These are phyloP conservation scores for Drosophila baimaii DNA, from an alignment of 1,140 invertebrate species.

Conservation along the genomic window DNA sequence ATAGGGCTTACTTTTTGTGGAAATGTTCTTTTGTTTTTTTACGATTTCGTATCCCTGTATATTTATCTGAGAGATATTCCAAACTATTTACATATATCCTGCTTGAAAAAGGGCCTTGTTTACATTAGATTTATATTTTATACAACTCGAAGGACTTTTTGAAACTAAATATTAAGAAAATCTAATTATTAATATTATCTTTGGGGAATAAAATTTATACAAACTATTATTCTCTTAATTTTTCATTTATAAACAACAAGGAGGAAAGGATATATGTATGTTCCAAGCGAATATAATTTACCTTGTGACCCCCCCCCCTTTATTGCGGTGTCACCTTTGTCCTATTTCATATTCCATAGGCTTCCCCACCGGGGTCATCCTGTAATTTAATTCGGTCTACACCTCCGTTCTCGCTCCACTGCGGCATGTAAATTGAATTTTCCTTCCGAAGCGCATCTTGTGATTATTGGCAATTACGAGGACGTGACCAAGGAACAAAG, in stretches of 20 bases:
- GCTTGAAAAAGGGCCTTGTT: too few species aligned
- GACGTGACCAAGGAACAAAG: slow-evolving; percentile 67
- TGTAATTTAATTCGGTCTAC: slow-evolving; percentile 33
- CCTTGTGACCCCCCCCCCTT: neutral
- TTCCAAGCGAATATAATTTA: too few species aligned
- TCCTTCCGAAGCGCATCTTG: slow-evolving; percentile 44
- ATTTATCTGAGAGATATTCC: too few species aligned
- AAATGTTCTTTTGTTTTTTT: slow-evolving; percentile 3
- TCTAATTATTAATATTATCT: too few species aligned
- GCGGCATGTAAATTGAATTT: slow-evolving; percentile 66
- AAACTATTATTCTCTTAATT: too few species aligned
- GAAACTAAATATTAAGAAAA: too few species aligned
- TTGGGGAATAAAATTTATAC: too few species aligned
- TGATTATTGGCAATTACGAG: slow-evolving; percentile 76
- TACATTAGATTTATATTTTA: neutral
- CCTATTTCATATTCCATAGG: slow-evolving; percentile 64
- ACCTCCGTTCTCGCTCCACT: slow-evolving; percentile 18
- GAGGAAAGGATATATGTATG: too few species aligned
- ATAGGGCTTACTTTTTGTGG: neutral
- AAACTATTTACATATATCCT: neutral
- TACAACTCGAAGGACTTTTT: neutral
- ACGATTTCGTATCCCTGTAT: neutral
- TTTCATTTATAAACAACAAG: too few species aligned
- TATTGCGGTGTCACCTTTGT: slow-evolving; percentile 60
- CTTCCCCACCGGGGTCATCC: slow-evolving; percentile 28